Evolutionary conservation across 1,140 invertebrate genomes (phyloP).

Genomic region (Bombus waltoni): DNA sequence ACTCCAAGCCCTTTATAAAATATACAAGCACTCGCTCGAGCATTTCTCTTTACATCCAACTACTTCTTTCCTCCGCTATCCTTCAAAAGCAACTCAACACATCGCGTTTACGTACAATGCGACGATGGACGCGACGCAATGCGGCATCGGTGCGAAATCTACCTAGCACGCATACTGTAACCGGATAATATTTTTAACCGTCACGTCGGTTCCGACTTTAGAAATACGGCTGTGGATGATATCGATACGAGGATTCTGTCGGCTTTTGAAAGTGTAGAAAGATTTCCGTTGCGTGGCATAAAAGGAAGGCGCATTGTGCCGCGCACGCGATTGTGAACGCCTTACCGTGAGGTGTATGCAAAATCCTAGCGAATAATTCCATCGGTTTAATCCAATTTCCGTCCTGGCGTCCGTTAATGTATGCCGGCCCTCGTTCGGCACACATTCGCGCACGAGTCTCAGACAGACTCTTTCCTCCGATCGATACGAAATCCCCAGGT

Average conservation of each 20-base stretch:
- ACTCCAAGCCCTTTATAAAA: no score
- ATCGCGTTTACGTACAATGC: neutral
- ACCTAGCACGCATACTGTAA: conserved; percentile 42
- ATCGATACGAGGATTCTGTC: conserved; percentile 54
- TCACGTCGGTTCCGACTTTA: conserved; percentile 36
- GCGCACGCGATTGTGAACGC: conserved; percentile 38
- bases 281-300: conserved; percentile 52
- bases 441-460: conserved; percentile 43
- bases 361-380: conserved; percentile 68
- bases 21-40: no score
- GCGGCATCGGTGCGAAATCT: conserved; percentile 25
- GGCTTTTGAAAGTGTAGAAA: conserved; percentile 43
- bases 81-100: no score
- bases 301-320: conserved; percentile 49
- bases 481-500: conserved; percentile 68
- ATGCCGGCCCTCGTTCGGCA: conserved; percentile 63
- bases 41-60: no score
- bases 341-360: conserved; percentile 60
- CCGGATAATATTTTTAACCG: conserved; percentile 63
- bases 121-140: neutral
- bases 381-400: conserved; percentile 67
- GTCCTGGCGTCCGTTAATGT: conserved; percentile 64
- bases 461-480: conserved; percentile 41
- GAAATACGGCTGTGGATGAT: conserved; percentile 37
- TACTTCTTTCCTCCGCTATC: neutral